Evolutionary conservation across 2,888 invertebrate species (phyloP).

Genomic region (Epsilonema sp.): DNA sequence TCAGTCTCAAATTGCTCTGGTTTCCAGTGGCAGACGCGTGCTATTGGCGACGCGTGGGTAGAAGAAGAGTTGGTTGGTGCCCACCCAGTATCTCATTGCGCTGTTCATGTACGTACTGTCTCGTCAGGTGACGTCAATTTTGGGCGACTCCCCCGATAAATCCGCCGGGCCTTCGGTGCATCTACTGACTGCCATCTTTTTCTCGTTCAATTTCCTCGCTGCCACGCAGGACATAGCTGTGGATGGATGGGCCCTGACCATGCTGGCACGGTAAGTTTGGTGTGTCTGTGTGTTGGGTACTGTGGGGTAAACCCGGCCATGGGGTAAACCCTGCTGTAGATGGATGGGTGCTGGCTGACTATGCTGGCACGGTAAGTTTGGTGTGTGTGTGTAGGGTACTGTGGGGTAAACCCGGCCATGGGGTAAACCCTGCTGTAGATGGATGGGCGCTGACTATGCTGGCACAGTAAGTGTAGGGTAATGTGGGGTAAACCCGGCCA

Average conservation of each 20-base stretch:
- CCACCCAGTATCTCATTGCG: neutral
- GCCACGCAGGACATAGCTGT: constrained; percentile 99
- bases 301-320: too few relatives aligned
- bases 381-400: too few relatives aligned
- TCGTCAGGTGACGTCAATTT: constrained; percentile 27
- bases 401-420: too few relatives aligned
- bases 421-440: too few relatives aligned
- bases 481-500: too few relatives aligned
- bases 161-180: constrained; percentile 43
- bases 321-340: too few relatives aligned
- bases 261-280: too few relatives aligned
- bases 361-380: too few relatives aligned
- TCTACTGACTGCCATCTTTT: constrained; percentile 62
- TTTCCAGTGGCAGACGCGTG: constrained; percentile 91
- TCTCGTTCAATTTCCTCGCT: constrained; percentile 76
- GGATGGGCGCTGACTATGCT: neutral
- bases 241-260: constrained; percentile 99
- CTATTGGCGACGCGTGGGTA: constrained; percentile 54
- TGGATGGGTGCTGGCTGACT: constrained; percentile 88
- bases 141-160: constrained; percentile 18
- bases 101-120: constrained; percentile 72
- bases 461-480: neutral
- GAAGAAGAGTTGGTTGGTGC: constrained; percentile 69
- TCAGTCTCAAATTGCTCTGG: constrained; percentile 80
- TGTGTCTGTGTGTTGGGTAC: too few relatives aligned